Evolutionary conservation across 2,888 invertebrate genomes (phyloP).

Genomic region (Tetropium fuscum): DNA sequence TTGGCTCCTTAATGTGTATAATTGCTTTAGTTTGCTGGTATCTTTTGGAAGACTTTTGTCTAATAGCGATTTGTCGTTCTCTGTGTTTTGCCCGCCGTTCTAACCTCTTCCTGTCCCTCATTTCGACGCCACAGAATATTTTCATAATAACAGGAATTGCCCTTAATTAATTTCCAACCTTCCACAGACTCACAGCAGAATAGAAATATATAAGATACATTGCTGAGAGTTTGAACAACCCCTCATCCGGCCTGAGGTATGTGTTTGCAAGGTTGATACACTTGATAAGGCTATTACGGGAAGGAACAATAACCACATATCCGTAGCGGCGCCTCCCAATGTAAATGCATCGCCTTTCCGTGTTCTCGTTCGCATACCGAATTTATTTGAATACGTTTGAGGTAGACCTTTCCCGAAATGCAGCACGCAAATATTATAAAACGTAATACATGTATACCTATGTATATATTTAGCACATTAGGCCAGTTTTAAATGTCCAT

Average conservation of each 20-base stretch:
- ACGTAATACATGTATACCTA: no score
- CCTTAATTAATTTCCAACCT: conserved; percentile 5
- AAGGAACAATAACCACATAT: conserved; percentile 58
- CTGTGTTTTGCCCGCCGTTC: no score
- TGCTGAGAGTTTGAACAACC: conserved; percentile 8
- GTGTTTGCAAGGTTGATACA: conserved; percentile 54
- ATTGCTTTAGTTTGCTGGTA: no score
- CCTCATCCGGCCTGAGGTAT: conserved; percentile 30
- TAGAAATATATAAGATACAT: conserved; percentile 5
- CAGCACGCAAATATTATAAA: background rate
- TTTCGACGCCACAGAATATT: background rate
- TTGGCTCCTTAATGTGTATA: no score
- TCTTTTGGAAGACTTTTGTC: no score
- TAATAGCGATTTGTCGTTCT: no score
- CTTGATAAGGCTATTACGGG: conserved; percentile 50
- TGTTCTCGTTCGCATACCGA: conserved; percentile 41
- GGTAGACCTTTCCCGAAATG: background rate
- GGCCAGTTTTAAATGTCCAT: no score
- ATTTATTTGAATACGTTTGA: background rate
- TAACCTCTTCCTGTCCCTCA: background rate
- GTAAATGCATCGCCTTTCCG: conserved; percentile 53
- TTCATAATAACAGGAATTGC: conserved; percentile 1
- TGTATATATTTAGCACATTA: no score
- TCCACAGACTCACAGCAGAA: background rate
- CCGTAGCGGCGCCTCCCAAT: conserved; percentile 53